A percentile compares a stretch with the other conserved stretches of the same genome.
These are phyloP conservation scores for Channa maculata DNA, from an alignment of 2,113 vertebrate species.

Conservation along the genomic window DNA sequence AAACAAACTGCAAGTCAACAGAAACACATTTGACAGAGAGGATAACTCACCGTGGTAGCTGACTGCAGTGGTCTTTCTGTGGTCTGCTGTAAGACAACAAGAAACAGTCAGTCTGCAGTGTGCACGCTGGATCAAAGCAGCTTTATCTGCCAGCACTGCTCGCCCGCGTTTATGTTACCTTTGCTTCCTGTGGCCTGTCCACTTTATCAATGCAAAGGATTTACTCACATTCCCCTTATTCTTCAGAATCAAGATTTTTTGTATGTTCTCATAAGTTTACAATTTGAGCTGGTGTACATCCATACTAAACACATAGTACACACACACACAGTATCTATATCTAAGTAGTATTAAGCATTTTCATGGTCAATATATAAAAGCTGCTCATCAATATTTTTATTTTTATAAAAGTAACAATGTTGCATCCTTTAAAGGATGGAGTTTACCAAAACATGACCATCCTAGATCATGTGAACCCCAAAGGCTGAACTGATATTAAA, in stretches of 20 bases:
- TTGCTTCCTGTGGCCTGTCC: slow-evolving; percentile 26
- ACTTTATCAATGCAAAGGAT: slow-evolving; percentile 16
- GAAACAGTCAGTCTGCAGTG: slow-evolving; percentile 45
- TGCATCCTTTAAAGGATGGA: too few species aligned
- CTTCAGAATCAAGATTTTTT: slow-evolving; percentile 40
- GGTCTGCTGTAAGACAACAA: slow-evolving; percentile 68
- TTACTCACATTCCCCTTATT: slow-evolving; percentile 27
- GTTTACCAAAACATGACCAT: too few species aligned
- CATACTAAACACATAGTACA: neutral
- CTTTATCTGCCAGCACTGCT: slow-evolving; percentile 43
- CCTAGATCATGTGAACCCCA: too few species aligned
- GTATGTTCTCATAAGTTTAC: slow-evolving; percentile 21
- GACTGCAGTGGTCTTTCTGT: slow-evolving; percentile 60
- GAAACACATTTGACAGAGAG: slow-evolving; percentile 63
- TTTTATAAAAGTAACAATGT: too few species aligned
- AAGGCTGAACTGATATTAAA: too few species aligned
- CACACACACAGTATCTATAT: too few species aligned
- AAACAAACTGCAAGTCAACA: slow-evolving; percentile 72
- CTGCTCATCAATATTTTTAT: too few species aligned
- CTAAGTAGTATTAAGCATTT: too few species aligned
- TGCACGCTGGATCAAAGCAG: slow-evolving; percentile 49
- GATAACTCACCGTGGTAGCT: slow-evolving; percentile 51
- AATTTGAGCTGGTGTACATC: neutral
- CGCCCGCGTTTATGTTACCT: slow-evolving; percentile 50
- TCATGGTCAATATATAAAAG: too few species aligned